Conservation (phyloP, 1,140 invertebrate species). For the Drosophila subpulchrella region DNA sequence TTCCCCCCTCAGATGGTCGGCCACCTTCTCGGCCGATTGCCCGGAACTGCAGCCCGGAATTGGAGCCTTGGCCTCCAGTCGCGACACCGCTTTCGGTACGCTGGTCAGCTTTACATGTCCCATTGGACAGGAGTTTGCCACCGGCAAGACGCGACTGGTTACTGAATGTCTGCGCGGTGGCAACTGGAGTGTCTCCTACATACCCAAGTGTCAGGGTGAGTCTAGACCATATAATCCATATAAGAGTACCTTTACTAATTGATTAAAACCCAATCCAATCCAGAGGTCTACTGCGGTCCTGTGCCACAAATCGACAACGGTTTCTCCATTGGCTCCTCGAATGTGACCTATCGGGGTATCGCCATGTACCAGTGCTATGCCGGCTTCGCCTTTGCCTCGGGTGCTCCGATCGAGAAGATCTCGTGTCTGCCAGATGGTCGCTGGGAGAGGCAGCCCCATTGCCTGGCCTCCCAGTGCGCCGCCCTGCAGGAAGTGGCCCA, state of each 20-base stretch:
- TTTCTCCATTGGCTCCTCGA: slow-evolving; percentile 97
- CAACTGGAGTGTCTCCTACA: slow-evolving; percentile 96
- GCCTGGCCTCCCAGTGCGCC: slow-evolving; percentile 96
- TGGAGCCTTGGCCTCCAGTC: slow-evolving; percentile 94
- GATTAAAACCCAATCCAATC: slow-evolving; percentile 31
- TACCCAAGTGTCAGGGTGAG: slow-evolving; percentile 95
- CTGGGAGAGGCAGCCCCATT: slow-evolving; percentile 96
- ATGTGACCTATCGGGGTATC: slow-evolving; percentile 96
- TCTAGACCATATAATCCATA: rapidly evolving
- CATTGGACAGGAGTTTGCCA: slow-evolving; percentile 97
- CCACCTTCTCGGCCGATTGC: slow-evolving; percentile 97
- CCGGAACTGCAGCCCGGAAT: slow-evolving; percentile 92
- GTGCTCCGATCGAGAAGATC: slow-evolving; percentile 94
- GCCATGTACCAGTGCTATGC: slow-evolving; percentile 98
- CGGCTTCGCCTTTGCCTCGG: slow-evolving; percentile 96
- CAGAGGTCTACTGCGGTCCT: slow-evolving; percentile 98
- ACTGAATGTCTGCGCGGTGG: slow-evolving; percentile 95
- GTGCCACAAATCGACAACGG: slow-evolving; percentile 99
- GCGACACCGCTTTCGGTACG: slow-evolving; percentile 96
- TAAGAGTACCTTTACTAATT: not conserved
- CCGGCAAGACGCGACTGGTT: slow-evolving; percentile 92
- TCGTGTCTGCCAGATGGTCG: slow-evolving; percentile 94
- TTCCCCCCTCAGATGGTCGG: slow-evolving; percentile 90
- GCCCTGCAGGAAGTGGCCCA: slow-evolving; percentile 94
- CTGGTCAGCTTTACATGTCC: slow-evolving; percentile 96